A percentile compares a stretch with the other conserved stretches of the same genome.
These are phyloP conservation scores for Chelon labrosus DNA, from an alignment of 2,797 vertebrate genomes.

Conservation along the genomic window DNA sequence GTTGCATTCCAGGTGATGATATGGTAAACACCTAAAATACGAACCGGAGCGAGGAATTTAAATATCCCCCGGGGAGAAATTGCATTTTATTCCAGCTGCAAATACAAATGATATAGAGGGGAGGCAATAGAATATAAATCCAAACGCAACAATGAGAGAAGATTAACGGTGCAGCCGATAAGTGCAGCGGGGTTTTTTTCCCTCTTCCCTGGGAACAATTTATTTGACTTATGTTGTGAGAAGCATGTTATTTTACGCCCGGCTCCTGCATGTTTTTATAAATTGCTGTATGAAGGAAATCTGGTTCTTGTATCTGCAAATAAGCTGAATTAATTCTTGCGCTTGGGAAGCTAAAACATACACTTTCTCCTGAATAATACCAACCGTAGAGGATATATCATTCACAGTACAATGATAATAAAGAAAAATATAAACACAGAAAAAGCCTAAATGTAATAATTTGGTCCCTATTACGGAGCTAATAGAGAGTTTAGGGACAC, in stretches of 20 bases:
- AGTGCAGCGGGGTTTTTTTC: conserved; percentile 8
- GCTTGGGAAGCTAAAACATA: background rate
- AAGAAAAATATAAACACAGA: too few relatives aligned
- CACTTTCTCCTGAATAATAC: too few relatives aligned
- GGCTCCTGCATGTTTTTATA: conserved; percentile 14
- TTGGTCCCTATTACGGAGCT: too few relatives aligned
- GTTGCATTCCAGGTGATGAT: background rate
- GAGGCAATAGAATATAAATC: conserved; percentile 23
- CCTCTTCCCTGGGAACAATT: conserved; percentile 1
- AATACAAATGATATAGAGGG: conserved; percentile 10
- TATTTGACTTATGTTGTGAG: conserved; percentile 17
- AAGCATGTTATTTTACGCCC: conserved; percentile 4
- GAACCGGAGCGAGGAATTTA: conserved; percentile 3
- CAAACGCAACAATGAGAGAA: conserved; percentile 28
- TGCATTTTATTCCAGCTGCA: conserved; percentile 1
- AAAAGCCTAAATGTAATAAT: too few relatives aligned
- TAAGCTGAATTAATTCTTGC: background rate
- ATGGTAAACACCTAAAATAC: background rate
- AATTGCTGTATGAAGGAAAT: background rate
- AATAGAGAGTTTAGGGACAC: background rate
- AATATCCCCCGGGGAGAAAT: conserved; percentile 13
- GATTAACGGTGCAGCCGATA: conserved; percentile 14
- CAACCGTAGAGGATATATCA: too few relatives aligned
- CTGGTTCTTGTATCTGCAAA: background rate
- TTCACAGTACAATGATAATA: too few relatives aligned